Evolutionary conservation across 92 coral and sea anemone species (phyloP), one percentile per base, ranked within the genome.

Genomic region (Palythoa heliodiscus): DNA sequence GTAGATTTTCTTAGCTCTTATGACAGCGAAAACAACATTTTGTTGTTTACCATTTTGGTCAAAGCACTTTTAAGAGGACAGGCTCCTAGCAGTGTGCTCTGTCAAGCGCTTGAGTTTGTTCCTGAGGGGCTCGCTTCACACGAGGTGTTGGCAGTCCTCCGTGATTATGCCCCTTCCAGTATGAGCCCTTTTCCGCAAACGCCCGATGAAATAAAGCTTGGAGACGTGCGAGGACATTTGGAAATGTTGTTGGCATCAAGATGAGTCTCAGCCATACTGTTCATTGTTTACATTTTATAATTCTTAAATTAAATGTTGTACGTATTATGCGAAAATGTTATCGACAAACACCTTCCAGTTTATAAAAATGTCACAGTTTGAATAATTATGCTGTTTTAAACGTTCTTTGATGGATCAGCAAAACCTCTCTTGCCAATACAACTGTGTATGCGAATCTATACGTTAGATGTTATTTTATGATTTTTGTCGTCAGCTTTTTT

Each of bases 1-100:
- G 87, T 96, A 16, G 91, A 92, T n/a, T 89, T 94, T 83, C 91
- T 89, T 38, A 84, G 82, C 17, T 71, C 87, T 10, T 88, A 90
- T 82, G 86, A 88, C 52, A 66, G 92, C 8, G 85, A 83, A 38
- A 88, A 82, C 61, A 19, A 55, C 43, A 54, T 83, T 25, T 24
- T 90, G 64, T 79, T 94, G 37, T 92, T 90, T 77, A 83, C 88
- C 55, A 90, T 92, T 87, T 77, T 94, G 83, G 47, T 92, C 64
- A 94, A 94, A 86, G 87, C 91, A 16, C 88, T 94, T 76, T 84
- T 92, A 9, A 80, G 87, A 54, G 82, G 88, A 52, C 76, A 80
- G 10, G 98, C 92, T 16, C 90, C 92, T 0, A 86, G 91, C 35
- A 79, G 77, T 69, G 86, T 88, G 83, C 73, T 92, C 14, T 73